Evolutionary conservation across 64 coral and sea anemone species (phyloP), one percentile per base, ranked within the genome.

Genomic region (Montipora foliosa): DNA sequence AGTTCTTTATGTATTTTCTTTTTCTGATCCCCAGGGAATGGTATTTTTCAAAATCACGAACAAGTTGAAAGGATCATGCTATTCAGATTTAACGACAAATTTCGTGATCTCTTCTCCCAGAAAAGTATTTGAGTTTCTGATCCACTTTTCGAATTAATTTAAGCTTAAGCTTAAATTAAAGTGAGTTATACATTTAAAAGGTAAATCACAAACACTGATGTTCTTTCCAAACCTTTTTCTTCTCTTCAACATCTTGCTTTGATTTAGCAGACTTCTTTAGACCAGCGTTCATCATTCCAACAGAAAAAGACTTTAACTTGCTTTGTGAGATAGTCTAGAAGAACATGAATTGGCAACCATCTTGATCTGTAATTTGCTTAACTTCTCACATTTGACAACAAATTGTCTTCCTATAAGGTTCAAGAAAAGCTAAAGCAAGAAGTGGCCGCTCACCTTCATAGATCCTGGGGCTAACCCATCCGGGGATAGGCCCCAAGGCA

Each of bases 401-500:
- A 88, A 88, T 2, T 75, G 17, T 75, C 25, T 17, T 70, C 20
- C 19, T n/a, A 16, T 1, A 58, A 10, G 4, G 4, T 50, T 3
- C 6, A 59, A 25, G 1, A 58, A 61, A 10, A 60, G 9, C 57
- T 49, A 0, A 21, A 44, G 58, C 24, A 19, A 50, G n/a, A 6
- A 74, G 44, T 46, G 4, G 13, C 19, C 51, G 19, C 67, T 52
- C 66, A 94, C 95, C 84, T 97, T 97, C 95, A 97, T 97, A 10
- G 95, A 97, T 5, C 95, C 95, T 77, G 95, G 95, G 22, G 79
- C 88, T 52, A 97, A 81, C 67, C 92, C 95, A 20, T 97, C 95
- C 70, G 95, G 88, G 86, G 95, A 89, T 69, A 97, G 84, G 75
- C 95, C 95, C 95, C 95, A 97, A 45, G 95, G 95, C 15, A 97